Base-by-base conservation (phyloP, 2,888 invertebrate species). In the Cenopis cana region DNA sequence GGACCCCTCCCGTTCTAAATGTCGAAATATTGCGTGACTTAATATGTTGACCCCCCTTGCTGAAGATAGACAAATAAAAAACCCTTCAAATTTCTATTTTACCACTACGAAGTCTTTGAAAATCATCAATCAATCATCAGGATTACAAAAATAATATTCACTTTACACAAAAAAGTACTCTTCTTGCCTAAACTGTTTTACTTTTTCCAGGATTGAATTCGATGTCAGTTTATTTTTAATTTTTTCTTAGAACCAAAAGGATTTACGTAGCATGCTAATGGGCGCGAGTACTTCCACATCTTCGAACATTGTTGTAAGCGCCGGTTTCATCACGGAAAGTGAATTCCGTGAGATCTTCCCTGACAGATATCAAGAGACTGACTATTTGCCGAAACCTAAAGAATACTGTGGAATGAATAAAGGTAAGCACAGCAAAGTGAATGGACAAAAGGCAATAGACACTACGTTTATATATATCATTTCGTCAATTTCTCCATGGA, bases 211-310 rank as follows among this genome's bases (percentile, higher is more conserved):
- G 49, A 49, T 14, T 41, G n/a, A 0, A 14, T 3, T 61, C 4
- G 1, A 18, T 18, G 17, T 36, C 3, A 3, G 3, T 49, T 38
- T 20, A 12, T 67, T 69, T 46, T 18, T 61, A 9, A 20, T 36
- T 57, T 49, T 54, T 41, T 64, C 20, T 68, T 67, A 91, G 90
- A 86, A 85, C 29, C 93, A 92, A 80, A 90, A 89, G 76, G 89
- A 91, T 78, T 78, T 92, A 8, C 81, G 88, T 33, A 84, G 78
- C 17, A 91, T 93, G 90, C 75, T 92, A 12, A 57, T 83, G 9
- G 82, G 79, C 0, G 80, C 86, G 0, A 84, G 83, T 50, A 74
- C 77, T n/a, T 74, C 81, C 0, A 79, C 74, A 17, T 73, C 74
- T 1, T 73, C 76, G 0, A 77, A 65, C 11, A 76, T 73, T 17